Base-by-base conservation (phyloP, 2,888 invertebrate species). In the Drosophila eohydei region DNA sequence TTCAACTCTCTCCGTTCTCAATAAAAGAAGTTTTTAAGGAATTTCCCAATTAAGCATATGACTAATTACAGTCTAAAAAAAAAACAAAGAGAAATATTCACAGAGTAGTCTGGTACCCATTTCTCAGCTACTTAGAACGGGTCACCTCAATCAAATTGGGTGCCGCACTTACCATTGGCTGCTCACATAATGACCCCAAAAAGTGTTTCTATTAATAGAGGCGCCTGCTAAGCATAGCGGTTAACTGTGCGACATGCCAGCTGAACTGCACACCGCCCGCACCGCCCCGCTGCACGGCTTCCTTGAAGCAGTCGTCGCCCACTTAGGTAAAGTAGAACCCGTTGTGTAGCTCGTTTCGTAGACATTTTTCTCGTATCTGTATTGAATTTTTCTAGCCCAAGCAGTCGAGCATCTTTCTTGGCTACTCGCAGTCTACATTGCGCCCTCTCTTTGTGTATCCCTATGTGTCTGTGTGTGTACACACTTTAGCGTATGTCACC, bases 121-220 rank as follows among this genome's bases (percentile, higher is more conserved):
- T 48, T 62, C 64, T 40, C 4, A 54, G 43, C 68, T 66, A 64
- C 68, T 76, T 78, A 70, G 52, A 41, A 59, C 16, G 71, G 57
- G 46, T 59, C 71, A 75, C 80, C 82, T 75, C 66, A 83, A 80
- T 88, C 69, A 58, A 67, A 70, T 64, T 56, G 40, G 64, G 44
- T 16, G 52, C 58, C 54, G n/a, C 28, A 30, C 30, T n/a, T n/a
- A 30, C 48, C 48, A 30, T 48, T 48, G 28, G 70, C 74, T 61
- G 56, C 74, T 38, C 75, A 65, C 74, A 73, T 86, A 83, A 86
- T 84, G 84, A 89, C 87, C 84, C 81, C 63, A 83, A 89, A 89
- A 88, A 81, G 71, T 59, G 62, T 60, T 81, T 71, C 89, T 87
- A 84, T 76, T 83, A 81, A 83, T 84, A 83, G 72, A 80, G 71